Evolutionary conservation across 2,113 vertebrate species (phyloP), one percentile per base, ranked within the genome.

Genomic region (Vombatus ursinus): DNA sequence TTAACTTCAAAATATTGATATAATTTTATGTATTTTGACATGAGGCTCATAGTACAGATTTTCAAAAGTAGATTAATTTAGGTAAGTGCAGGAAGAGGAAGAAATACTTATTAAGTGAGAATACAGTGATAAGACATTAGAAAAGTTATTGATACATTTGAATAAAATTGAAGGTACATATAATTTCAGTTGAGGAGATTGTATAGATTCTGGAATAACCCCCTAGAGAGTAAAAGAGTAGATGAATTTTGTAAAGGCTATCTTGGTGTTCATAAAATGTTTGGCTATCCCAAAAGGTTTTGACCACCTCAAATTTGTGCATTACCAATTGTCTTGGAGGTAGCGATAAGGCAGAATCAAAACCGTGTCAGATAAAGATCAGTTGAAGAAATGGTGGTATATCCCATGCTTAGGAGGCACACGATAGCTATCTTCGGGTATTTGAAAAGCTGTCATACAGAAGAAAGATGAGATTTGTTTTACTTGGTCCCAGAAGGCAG

Each of bases 21-120:
- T 91, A 24, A 89, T 54, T 24, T 51, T 93, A 91, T 51, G 25
- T 90, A 89, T 96, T 93, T 96, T 53, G 9, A 97, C 50, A 95
- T 57, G 94, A 77, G 93, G 14, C 23, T 57, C 2, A 51, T 11
- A 89, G 0, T 91, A 12, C 11, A 68, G 91, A 12, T 50, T 48
- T 90, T 90, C 14, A 28, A 51, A 51, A n/a, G 50, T 89, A 48
- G 53, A 96, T 54, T 94, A 57, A 91, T 16, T 10, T 93, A 2
- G 22, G 31, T 89, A 90, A 92, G 9, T 44, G 16, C 12, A 92
- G 28, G 52, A 89, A 90, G 92, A 91, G 89, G 2, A 95, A 68
- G 57, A 50, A 52, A 93, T 14, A n/a, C 61, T 93, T 0, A 19
- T 6, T 84, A 28, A 2, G 53, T 50, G 19, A 89, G 31, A 37